A percentile compares a stretch with the other conserved stretches of the same genome.
phyloP scores from a whole-genome alignment of 2,797 vertebrate genomes.

The Lates japonicus region DNA sequence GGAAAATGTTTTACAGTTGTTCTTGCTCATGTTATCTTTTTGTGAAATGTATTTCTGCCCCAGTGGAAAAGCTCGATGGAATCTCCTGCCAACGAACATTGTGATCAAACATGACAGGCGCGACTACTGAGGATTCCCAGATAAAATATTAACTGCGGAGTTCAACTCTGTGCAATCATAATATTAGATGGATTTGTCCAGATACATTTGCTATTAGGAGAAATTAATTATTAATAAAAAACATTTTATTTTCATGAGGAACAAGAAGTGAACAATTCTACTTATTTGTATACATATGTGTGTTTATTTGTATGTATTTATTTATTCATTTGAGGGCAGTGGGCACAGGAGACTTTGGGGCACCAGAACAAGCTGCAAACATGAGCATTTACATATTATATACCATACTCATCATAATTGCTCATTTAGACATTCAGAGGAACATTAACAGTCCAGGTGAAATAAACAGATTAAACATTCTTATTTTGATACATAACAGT shows the following conservation, averaged over 20 bases:
- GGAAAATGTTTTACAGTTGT: constrained; percentile 54
- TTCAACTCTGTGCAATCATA: constrained; percentile 18
- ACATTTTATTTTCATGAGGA: background rate
- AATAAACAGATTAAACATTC: no score
- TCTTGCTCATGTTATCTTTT: constrained; percentile 50
- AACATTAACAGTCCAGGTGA: no score
- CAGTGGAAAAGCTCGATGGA: constrained; percentile 46
- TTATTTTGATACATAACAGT: no score
- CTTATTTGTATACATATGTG: no score
- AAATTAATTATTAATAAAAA: background rate
- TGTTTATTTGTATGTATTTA: no score
- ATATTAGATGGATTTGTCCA: background rate
- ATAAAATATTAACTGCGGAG: constrained; percentile 53
- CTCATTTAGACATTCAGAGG: no score
- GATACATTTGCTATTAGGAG: constrained; percentile 1
- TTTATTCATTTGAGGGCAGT: no score
- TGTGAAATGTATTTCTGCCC: constrained; percentile 49
- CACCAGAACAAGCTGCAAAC: no score
- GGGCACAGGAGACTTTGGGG: no score
- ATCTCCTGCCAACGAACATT: constrained; percentile 33
- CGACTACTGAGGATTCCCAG: constrained; percentile 38
- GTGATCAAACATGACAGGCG: constrained; percentile 60
- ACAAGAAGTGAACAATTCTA: background rate
- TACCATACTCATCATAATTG: no score
- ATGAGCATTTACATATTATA: no score